phyloP scores from a whole-genome alignment of 2,113 vertebrate species.

The Cavia porcellus region DNA sequence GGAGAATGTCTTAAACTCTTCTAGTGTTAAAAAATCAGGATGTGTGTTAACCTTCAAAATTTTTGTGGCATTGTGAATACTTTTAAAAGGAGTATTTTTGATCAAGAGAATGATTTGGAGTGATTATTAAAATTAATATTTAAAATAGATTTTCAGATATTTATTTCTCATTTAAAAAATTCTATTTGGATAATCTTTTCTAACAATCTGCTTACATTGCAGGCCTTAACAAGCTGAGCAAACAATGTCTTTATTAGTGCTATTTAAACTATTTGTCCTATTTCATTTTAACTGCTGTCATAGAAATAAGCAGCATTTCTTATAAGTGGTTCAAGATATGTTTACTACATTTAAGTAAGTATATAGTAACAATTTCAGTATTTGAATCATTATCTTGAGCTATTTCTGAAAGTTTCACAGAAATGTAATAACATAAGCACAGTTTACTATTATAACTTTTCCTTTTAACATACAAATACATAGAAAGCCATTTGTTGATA shows the following conservation, averaged over 20 bases:
- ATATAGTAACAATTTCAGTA: not conserved
- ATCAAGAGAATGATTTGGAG: not conserved
- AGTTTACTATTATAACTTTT: not conserved
- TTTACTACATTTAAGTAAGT: not conserved
- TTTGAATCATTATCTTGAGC: not conserved
- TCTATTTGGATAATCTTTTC: not conserved
- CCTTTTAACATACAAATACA: not conserved
- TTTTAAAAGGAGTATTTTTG: not conserved
- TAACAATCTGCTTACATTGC: not conserved
- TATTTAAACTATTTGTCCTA: not conserved
- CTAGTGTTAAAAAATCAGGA: not conserved
- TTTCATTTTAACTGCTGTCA: not conserved
- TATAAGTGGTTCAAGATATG: not conserved
- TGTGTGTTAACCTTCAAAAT: not conserved
- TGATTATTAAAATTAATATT: not conserved
- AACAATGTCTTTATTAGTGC: not conserved
- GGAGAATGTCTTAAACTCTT: not conserved
- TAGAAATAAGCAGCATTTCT: not conserved
- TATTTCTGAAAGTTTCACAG: not conserved
- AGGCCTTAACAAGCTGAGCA: not conserved
- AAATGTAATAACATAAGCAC: not conserved
- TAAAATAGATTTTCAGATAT: not conserved
- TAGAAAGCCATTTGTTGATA: not conserved
- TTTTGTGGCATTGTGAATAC: not conserved
- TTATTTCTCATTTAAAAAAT: not conserved